Evolutionary conservation across 2,888 invertebrate genomes (phyloP).

Genomic region (Drosophila macrospina): DNA sequence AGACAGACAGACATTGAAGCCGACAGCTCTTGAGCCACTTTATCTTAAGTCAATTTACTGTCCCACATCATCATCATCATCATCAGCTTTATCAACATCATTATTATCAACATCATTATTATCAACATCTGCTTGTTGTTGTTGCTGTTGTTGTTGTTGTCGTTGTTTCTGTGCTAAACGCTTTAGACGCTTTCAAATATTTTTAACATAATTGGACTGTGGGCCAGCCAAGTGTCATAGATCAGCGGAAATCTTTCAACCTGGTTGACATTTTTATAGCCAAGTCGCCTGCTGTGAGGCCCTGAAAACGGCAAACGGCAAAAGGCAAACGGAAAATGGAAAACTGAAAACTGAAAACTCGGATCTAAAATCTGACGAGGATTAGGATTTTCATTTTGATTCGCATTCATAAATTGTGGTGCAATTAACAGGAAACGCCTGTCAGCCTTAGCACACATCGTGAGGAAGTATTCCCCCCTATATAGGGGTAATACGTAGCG

Average conservation of each 20-base stretch:
- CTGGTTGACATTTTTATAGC: constrained; percentile 51
- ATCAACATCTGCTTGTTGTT: too few relatives aligned
- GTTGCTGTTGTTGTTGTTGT: constrained; percentile 6
- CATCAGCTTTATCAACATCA: neutral
- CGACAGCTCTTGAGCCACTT: constrained; percentile 42
- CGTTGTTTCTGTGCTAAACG: constrained; percentile 41
- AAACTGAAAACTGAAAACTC: too few relatives aligned
- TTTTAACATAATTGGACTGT: constrained; percentile 31
- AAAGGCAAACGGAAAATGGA: neutral
- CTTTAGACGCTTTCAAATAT: constrained; percentile 45
- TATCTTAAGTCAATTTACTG: constrained; percentile 76
- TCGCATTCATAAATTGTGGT: neutral
- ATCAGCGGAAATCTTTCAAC: constrained; percentile 33
- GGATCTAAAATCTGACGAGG: neutral
- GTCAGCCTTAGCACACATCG: constrained; percentile 19
- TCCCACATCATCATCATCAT: constrained; percentile 46
- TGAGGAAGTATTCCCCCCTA: neutral
- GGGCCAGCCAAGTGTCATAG: constrained; percentile 35
- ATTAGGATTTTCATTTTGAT: constrained; percentile 2
- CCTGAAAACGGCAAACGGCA: too few relatives aligned
- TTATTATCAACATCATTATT: neutral
- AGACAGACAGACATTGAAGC: constrained; percentile 14
- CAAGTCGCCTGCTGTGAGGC: constrained; percentile 2
- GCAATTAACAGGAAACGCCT: constrained; percentile 65
- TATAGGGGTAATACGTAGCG: neutral